Evolutionary conservation across 1,140 invertebrate species (phyloP).

Genomic region (Hormaphis cornu): DNA sequence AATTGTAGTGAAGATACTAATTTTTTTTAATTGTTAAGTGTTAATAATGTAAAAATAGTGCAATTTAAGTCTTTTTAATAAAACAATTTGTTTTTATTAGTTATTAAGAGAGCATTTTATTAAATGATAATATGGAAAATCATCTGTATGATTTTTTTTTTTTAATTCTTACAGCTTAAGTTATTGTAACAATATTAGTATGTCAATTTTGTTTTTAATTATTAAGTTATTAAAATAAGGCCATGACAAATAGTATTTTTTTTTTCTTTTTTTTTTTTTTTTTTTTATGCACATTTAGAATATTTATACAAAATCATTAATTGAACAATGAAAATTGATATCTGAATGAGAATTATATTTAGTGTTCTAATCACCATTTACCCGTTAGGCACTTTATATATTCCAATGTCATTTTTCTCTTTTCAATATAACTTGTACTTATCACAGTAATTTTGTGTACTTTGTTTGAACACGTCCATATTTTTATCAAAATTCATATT

Average conservation of each 20-base stretch:
- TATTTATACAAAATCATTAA: constrained; percentile 7
- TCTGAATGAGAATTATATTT: neutral
- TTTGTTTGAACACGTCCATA: constrained; percentile 10
- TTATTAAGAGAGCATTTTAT: constrained; percentile 32
- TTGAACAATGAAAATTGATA: constrained; percentile 17
- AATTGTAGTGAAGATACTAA: constrained; percentile 29
- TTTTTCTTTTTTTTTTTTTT: neutral
- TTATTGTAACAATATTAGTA: constrained; percentile 7
- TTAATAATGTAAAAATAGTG: constrained; percentile 32
- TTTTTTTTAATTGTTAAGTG: constrained; percentile 31
- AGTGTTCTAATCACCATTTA: constrained; percentile 13
- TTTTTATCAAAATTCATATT: constrained; percentile 21
- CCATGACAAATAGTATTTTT: constrained; percentile 22
- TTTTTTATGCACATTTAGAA: constrained; percentile 8
- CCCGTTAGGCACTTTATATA: constrained; percentile 10
- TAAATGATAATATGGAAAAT: constrained; percentile 25
- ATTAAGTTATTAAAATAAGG: neutral
- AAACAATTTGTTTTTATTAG: constrained; percentile 32
- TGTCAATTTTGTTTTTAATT: constrained; percentile 28
- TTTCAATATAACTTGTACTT: constrained; percentile 19
- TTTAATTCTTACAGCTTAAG: constrained; percentile 20
- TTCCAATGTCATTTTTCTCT: constrained; percentile 11
- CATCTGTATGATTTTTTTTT: constrained; percentile 9
- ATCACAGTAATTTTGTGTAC: constrained; percentile 19
- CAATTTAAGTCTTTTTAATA: constrained; percentile 33